Conservation (phyloP, 2,888 invertebrate species). For the Glaucopsyche alexis region DNA sequence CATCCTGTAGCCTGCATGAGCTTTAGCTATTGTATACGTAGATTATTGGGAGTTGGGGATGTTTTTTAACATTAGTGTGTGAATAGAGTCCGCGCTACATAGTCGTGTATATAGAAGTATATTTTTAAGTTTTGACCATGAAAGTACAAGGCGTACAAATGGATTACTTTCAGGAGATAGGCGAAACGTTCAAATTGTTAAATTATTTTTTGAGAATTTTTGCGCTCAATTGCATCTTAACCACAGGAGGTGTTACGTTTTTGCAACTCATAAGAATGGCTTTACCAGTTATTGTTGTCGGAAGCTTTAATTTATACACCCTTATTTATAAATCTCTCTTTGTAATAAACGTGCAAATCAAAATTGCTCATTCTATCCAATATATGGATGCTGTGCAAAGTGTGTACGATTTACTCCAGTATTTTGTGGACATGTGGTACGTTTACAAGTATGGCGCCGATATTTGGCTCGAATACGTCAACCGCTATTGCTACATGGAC, state of each 20-base stretch:
- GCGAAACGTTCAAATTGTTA: neutral
- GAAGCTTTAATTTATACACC: constrained; percentile 44
- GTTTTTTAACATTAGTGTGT: neutral
- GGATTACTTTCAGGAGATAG: constrained; percentile 6
- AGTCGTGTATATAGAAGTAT: neutral
- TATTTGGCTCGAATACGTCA: constrained; percentile 54
- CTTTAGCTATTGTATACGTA: neutral
- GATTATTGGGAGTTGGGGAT: neutral
- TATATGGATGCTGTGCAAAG: constrained; percentile 55
- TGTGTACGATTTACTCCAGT: constrained; percentile 56
- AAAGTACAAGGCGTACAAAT: neutral
- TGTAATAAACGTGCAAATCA: constrained; percentile 42
- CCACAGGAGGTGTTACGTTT: neutral
- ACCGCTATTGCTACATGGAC: constrained; percentile 56
- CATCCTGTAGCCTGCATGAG: neutral
- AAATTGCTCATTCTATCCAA: constrained; percentile 50
- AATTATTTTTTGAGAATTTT: constrained; percentile 14
- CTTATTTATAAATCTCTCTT: constrained; percentile 53
- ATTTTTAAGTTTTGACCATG: neutral
- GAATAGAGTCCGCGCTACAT: neutral
- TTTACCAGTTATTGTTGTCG: constrained; percentile 43
- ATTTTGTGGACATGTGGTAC: constrained; percentile 55
- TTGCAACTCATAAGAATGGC: constrained; percentile 40
- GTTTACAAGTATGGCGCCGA: constrained; percentile 56
- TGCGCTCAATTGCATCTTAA: neutral